Evolutionary conservation across 1,140 invertebrate species (phyloP).

Genomic region (Achroia grisella): DNA sequence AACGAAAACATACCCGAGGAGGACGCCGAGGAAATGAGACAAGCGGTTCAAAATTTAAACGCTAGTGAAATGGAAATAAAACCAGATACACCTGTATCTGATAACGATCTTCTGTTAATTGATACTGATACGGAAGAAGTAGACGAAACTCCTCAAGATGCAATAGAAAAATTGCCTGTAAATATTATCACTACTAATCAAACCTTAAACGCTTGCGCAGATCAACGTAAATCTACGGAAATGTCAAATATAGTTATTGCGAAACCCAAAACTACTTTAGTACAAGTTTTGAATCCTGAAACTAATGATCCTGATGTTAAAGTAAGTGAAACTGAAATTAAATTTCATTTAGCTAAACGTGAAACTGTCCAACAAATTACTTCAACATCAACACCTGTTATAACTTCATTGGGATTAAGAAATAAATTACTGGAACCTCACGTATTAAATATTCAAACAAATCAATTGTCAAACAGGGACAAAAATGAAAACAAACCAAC

Average conservation of each 20-base stretch:
- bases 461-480: constrained; percentile 31
- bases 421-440: constrained; percentile 61
- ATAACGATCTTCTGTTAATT: constrained; percentile 87
- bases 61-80: constrained; percentile 84
- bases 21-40: constrained; percentile 85
- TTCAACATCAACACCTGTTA: constrained; percentile 73
- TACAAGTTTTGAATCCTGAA: constrained; percentile 31
- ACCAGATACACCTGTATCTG: constrained; percentile 88
- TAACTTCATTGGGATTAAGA: constrained; percentile 68
- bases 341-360: constrained; percentile 48
- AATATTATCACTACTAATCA: constrained; percentile 60
- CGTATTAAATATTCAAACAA: constrained; percentile 44
- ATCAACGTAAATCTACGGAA: constrained; percentile 26
- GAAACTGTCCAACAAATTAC: constrained; percentile 65
- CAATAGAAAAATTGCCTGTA: constrained; percentile 49
- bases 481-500: constrained; percentile 53
- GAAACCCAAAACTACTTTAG: constrained; percentile 41
- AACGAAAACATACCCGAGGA: constrained; percentile 76
- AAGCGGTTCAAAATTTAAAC: constrained; percentile 84
- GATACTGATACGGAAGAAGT: constrained; percentile 89
- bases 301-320: constrained; percentile 21
- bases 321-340: constrained; percentile 32
- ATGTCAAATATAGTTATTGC: constrained; percentile 29
- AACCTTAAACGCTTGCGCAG: constrained; percentile 28
- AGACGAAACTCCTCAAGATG: constrained; percentile 59